Evolutionary conservation across 1,140 invertebrate genomes (phyloP), one percentile per base, ranked within the genome.

Genomic region (Cotesia typhae): DNA sequence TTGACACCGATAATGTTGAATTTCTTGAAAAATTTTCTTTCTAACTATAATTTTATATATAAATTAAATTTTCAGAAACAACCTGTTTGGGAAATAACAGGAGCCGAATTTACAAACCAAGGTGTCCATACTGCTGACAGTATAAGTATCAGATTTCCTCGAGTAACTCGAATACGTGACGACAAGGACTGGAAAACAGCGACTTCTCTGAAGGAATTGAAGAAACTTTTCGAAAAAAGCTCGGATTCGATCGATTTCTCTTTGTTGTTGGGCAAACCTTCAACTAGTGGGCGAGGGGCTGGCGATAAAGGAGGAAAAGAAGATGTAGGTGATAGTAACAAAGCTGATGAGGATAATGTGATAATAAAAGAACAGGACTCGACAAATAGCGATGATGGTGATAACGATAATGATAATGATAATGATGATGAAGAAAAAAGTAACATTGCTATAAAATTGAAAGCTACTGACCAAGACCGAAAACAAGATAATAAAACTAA

Each of bases 61-160:
- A 65, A 67, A 63, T 67, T 53, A 57, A 12, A 47, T 41, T 75
- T 72, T 69, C 63, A 89, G 85, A 87, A 91, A 66, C 92, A 95
- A 82, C 96, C 95, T 3, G 93, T 98, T 12, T 98, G 96, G 96
- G 95, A 98, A 88, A 96, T 98, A 41, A 94, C 94, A 2, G 96
- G 96, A 0, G 96, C 96, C 0, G 96, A 98, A 85, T 95, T 98
- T 77, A 95, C 94, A 6, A 92, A 95, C 82, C 90, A 93, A 72
- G 93, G 95, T 61, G 89, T 93, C 14, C 96, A 98, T 80, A 97
- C 95, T 4, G 95, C 95, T 2, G 91, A 93, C 81, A 95, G 95
- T 4, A 97, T 98, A 78, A 97, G 95, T 3, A 95, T 98, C 60
- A 87, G 96, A 76, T 98, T 98, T 88, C 96, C 96, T 4, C 88